Evolutionary conservation across 2,113 vertebrate genomes (phyloP).

Genomic region (Rafetus swinhoei): DNA sequence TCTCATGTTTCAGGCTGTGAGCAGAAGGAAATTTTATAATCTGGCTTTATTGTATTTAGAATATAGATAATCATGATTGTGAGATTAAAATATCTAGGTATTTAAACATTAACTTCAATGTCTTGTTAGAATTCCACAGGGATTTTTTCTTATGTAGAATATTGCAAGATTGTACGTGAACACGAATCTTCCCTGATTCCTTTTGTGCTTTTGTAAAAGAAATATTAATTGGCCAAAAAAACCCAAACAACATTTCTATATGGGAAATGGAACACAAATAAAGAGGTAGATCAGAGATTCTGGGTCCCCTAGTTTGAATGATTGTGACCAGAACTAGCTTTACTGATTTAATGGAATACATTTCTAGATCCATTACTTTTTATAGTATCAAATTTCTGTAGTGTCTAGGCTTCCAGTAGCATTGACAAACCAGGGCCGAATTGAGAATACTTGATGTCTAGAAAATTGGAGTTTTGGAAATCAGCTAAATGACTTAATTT

Average conservation of each 20-base stretch:
- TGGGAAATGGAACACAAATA: slow-evolving; percentile 34
- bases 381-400: neutral
- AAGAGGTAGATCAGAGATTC: neutral
- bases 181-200: slow-evolving; percentile 47
- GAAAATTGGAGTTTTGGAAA: slow-evolving; percentile 67
- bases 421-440: slow-evolving; percentile 13
- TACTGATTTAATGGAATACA: neutral
- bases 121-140: slow-evolving; percentile 66
- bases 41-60: slow-evolving; percentile 24
- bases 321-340: neutral
- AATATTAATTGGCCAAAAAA: slow-evolving; percentile 33
- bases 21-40: slow-evolving; percentile 2
- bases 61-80: slow-evolving; percentile 29
- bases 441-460: slow-evolving; percentile 7
- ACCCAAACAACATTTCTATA: neutral
- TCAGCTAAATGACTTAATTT: slow-evolving; percentile 64
- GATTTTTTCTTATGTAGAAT: slow-evolving; percentile 52
- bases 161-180: slow-evolving; percentile 49
- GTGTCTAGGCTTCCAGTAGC: slow-evolving; percentile 3
- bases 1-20: slow-evolving; percentile 8
- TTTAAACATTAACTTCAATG: slow-evolving; percentile 52
- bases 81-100: slow-evolving; percentile 53
- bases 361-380: neutral
- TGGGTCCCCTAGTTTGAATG: neutral
- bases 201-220: slow-evolving; percentile 40